Conservation (phyloP, 2,888 invertebrate genomes). For the Cataglyphis albicans region DNA sequence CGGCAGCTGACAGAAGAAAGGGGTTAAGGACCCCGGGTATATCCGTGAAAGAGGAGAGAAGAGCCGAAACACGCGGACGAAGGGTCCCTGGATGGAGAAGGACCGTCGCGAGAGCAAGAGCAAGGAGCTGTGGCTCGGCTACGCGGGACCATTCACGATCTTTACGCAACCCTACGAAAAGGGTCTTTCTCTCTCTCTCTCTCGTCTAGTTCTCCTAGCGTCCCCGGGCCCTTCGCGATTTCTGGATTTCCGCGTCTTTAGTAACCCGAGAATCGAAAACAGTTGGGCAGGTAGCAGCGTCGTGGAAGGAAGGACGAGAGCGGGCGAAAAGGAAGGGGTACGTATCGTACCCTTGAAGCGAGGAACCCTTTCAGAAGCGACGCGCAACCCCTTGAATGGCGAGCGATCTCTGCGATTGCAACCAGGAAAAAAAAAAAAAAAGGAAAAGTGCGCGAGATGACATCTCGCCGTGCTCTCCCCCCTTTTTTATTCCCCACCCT, state of each 20-base stretch:
- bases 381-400: slow-evolving; percentile 62
- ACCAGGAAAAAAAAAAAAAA: slow-evolving; percentile 61
- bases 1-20: slow-evolving; percentile 85
- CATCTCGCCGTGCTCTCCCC: slow-evolving; percentile 75
- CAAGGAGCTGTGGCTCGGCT: slow-evolving; percentile 49
- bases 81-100: slow-evolving; percentile 68
- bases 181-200: slow-evolving; percentile 16
- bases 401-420: slow-evolving; percentile 51
- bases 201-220: slow-evolving; percentile 49
- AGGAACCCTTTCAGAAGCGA: slow-evolving; percentile 68
- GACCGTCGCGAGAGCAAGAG: slow-evolving; percentile 63
- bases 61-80: slow-evolving; percentile 68
- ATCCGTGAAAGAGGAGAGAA: slow-evolving; percentile 65
- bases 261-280: slow-evolving; percentile 84
- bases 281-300: slow-evolving; percentile 77
- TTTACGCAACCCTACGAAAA: slow-evolving; percentile 54
- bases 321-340: slow-evolving; percentile 55
- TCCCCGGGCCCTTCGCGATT: slow-evolving; percentile 81
- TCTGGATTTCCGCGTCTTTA: slow-evolving; percentile 85
- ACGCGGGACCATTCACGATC: slow-evolving; percentile 62
- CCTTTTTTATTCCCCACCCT: slow-evolving; percentile 23
- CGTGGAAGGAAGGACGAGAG: slow-evolving; percentile 39
- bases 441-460: slow-evolving; percentile 85
- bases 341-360: slow-evolving; percentile 64
- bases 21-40: slow-evolving; percentile 83